phyloP scores from a whole-genome alignment of 2,113 vertebrate species.

The Dinomys branickii region DNA sequence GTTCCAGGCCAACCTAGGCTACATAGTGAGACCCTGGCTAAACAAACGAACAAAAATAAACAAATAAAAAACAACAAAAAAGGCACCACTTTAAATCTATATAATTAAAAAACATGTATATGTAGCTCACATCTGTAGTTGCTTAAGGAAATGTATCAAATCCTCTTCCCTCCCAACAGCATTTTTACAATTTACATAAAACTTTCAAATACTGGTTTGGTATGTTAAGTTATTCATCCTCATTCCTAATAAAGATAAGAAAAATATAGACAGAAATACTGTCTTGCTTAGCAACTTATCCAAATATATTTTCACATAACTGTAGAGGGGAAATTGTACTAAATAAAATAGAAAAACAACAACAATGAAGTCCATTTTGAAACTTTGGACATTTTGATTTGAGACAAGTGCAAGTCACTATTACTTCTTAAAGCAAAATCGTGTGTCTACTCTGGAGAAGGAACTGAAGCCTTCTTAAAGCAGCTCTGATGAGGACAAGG shows the following conservation, averaged over 20 bases:
- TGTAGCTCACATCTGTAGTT: constrained; percentile 62
- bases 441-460: constrained; percentile 49
- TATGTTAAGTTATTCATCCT: constrained; percentile 62
- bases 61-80: too few relatives aligned
- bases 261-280: constrained; percentile 56
- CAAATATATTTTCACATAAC: constrained; percentile 77
- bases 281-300: constrained; percentile 73
- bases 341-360: background rate
- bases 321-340: constrained; percentile 71
- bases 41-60: background rate
- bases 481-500: constrained; percentile 78
- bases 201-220: constrained; percentile 73
- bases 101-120: constrained; percentile 73
- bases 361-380: background rate
- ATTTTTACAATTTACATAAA: background rate
- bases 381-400: constrained; percentile 68
- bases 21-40: background rate
- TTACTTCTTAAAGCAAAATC: constrained; percentile 55
- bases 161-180: background rate
- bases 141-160: constrained; percentile 36
- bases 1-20: background rate
- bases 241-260: constrained; percentile 56
- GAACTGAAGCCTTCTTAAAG: constrained; percentile 65
- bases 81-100: constrained; percentile 56
- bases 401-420: constrained; percentile 9